Evolutionary conservation across 2,888 invertebrate genomes (phyloP).

Genomic region (Microctonus aethiopoides): DNA sequence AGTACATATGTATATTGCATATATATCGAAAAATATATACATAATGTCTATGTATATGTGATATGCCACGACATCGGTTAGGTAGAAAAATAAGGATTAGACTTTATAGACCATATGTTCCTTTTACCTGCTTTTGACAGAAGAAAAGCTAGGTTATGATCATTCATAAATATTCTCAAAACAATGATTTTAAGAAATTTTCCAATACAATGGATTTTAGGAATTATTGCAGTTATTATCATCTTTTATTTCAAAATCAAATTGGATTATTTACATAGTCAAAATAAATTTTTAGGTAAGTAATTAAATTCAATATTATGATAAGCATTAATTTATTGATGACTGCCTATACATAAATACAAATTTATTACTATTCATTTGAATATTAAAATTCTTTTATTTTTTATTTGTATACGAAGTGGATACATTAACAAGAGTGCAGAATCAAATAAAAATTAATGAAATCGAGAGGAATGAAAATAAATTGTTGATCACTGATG

Average conservation of each 20-base stretch:
- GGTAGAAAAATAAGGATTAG: no score
- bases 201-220: constrained; percentile 58
- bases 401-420: constrained; percentile 53
- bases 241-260: constrained; percentile 65
- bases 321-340: not conserved
- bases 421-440: constrained; percentile 57
- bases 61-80: no score
- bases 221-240: constrained; percentile 57
- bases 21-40: no score
- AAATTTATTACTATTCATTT: not conserved
- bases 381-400: constrained; percentile 17
- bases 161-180: not conserved
- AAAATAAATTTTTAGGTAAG: constrained; percentile 63
- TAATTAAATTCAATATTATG: constrained; percentile 26
- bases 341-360: not conserved
- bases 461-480: constrained; percentile 39
- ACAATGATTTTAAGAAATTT: constrained; percentile 59
- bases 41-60: no score
- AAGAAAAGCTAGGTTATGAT: not conserved
- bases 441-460: constrained; percentile 50
- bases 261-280: constrained; percentile 62
- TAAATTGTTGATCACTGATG: constrained; percentile 66
- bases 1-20: no score
- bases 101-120: no score
- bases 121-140: not conserved